These are phyloP conservation scores for Bubo blakistoni DNA, from an alignment of 2,113 vertebrate genomes.

Conservation along the genomic window DNA sequence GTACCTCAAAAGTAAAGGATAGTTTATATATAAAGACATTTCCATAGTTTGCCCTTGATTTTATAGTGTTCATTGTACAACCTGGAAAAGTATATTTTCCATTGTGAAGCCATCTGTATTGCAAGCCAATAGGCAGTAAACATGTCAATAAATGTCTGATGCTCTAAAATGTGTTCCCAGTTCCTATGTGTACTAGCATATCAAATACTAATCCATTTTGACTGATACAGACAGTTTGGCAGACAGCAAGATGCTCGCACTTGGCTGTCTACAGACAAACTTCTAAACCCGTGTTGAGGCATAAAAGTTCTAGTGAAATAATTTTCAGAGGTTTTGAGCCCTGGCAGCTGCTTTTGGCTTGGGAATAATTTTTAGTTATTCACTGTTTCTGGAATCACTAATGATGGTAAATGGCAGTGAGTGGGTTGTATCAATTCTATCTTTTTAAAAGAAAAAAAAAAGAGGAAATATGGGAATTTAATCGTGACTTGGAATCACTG, in stretches of 20 bases:
- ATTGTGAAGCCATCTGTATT: neutral
- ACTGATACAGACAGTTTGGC: neutral
- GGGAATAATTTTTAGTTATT: constrained; percentile 25
- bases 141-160: neutral
- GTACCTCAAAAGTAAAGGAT: neutral
- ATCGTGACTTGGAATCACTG: constrained; percentile 33
- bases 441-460: neutral
- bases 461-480: neutral
- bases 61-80: neutral
- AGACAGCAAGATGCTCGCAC: neutral
- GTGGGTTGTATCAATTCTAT: constrained; percentile 18
- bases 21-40: neutral
- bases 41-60: neutral
- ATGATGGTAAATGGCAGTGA: constrained; percentile 34
- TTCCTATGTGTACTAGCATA: neutral
- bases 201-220: neutral
- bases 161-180: neutral
- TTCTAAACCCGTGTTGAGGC: neutral
- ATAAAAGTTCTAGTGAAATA: constrained; percentile 8
- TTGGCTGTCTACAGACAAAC: neutral
- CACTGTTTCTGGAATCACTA: constrained; percentile 35
- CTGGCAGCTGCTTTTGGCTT: constrained; percentile 8
- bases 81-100: neutral
- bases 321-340: neutral
- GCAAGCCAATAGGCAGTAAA: neutral